Evolutionary conservation across 2,113 vertebrate genomes (phyloP).

Genomic region (Anguilla rostrata): DNA sequence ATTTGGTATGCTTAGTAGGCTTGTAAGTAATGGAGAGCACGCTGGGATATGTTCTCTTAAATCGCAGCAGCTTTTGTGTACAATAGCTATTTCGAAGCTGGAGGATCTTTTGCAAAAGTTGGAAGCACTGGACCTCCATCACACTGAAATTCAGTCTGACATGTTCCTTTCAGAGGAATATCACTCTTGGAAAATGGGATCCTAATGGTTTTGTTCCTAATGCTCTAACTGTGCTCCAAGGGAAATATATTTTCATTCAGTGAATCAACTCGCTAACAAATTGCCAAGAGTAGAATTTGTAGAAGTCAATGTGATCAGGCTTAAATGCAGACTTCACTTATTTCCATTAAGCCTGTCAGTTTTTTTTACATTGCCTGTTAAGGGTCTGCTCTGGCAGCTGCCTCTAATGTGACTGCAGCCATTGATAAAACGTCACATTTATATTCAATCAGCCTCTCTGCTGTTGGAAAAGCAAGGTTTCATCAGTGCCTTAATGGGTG

Average conservation of each 20-base stretch:
- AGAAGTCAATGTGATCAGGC: not conserved
- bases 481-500: too few relatives aligned
- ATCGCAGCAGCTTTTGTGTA: not conserved
- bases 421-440: too few relatives aligned
- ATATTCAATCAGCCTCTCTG: too few relatives aligned
- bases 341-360: not conserved
- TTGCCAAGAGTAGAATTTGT: not conserved
- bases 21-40: not conserved
- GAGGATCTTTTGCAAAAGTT: not conserved
- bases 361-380: not conserved
- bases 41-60: not conserved
- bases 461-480: too few relatives aligned
- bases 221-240: not conserved
- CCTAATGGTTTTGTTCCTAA: not conserved
- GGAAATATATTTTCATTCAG: not conserved
- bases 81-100: not conserved
- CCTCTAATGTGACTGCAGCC: too few relatives aligned
- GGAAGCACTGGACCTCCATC: too few relatives aligned
- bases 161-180: not conserved
- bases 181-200: not conserved
- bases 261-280: not conserved
- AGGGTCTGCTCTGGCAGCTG: too few relatives aligned
- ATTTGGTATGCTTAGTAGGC: not conserved
- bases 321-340: not conserved
- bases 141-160: not conserved